Conservation (phyloP, 1,140 invertebrate genomes). For the Macrotrachela quadricornifera region DNA sequence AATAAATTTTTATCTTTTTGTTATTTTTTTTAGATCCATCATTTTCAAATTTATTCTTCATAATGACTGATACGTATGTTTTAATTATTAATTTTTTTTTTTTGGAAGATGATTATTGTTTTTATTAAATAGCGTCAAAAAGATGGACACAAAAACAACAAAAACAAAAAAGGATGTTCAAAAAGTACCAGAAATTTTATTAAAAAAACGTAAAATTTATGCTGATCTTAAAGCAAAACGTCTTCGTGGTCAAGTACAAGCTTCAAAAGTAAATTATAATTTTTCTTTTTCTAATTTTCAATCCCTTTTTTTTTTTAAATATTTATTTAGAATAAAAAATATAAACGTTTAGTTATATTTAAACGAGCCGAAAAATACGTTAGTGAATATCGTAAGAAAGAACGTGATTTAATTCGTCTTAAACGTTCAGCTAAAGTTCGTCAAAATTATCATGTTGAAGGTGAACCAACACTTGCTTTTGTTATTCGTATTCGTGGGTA, state of each 20-base stretch:
- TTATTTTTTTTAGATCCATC: too few relatives aligned
- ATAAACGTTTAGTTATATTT: conserved; percentile 34
- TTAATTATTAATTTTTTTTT: too few relatives aligned
- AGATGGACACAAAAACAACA: too few relatives aligned
- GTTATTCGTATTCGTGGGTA: conserved; percentile 83
- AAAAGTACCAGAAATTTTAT: conserved; percentile 75
- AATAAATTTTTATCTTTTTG: too few relatives aligned
- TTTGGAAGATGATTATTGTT: too few relatives aligned
- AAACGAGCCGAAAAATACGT: conserved; percentile 84
- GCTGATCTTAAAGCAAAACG: conserved; percentile 46
- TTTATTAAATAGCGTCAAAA: too few relatives aligned
- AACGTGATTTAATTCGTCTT: conserved; percentile 57
- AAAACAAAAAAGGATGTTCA: conserved; percentile 35
- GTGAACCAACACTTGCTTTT: conserved; percentile 79
- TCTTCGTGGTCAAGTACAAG: conserved; percentile 34
- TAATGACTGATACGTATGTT: too few relatives aligned
- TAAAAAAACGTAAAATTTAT: conserved; percentile 70
- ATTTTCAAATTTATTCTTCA: too few relatives aligned
- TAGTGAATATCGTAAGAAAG: conserved; percentile 64
- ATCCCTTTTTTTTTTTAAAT: too few relatives aligned
- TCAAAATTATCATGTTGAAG: conserved; percentile 88
- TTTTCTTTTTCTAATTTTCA: too few relatives aligned
- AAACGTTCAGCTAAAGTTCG: conserved; percentile 59
- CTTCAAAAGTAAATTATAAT: neutral
- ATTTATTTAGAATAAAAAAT: neutral